phyloP scores from a whole-genome alignment of 2,797 vertebrate species.

The Parambassis ranga region DNA sequence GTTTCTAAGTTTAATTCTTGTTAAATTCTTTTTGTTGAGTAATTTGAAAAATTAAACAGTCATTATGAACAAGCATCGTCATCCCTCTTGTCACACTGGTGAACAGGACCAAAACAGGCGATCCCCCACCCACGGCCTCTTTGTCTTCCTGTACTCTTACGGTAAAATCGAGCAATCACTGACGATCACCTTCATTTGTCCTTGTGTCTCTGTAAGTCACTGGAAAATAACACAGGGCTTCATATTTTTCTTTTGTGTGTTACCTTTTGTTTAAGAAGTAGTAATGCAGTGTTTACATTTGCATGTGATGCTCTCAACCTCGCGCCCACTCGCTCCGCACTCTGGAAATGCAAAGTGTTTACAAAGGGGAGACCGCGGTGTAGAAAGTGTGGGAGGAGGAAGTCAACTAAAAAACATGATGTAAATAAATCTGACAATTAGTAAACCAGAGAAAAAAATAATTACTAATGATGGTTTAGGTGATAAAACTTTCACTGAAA shows the following conservation, averaged over 20 bases:
- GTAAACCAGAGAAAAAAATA: background rate
- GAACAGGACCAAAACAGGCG: constrained; percentile 58
- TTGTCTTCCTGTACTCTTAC: constrained; percentile 76
- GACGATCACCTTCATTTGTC: constrained; percentile 20
- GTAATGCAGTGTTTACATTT: background rate
- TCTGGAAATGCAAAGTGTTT: constrained; percentile 40
- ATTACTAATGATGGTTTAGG: background rate
- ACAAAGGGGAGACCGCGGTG: constrained; percentile 48
- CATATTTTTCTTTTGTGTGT: background rate
- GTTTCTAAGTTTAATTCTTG: background rate
- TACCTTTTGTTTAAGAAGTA: background rate
- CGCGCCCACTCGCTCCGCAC: constrained; percentile 24
- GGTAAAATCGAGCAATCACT: constrained; percentile 67
- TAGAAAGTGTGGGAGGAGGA: constrained; percentile 61
- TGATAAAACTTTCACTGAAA: background rate
- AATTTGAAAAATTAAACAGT: background rate
- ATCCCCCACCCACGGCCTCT: constrained; percentile 79
- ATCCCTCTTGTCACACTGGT: constrained; percentile 46
- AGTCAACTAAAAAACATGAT: constrained; percentile 7
- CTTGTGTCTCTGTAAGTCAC: background rate
- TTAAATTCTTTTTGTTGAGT: background rate
- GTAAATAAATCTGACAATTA: background rate
- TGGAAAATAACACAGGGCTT: background rate
- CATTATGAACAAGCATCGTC: constrained; percentile 46
- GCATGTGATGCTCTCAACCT: constrained; percentile 18